A percentile compares a stretch with the other conserved stretches of the same genome.
These are phyloP conservation scores for Laticauda laticaudata DNA, from an alignment of 2,113 vertebrate genomes.

Conservation along the genomic window DNA sequence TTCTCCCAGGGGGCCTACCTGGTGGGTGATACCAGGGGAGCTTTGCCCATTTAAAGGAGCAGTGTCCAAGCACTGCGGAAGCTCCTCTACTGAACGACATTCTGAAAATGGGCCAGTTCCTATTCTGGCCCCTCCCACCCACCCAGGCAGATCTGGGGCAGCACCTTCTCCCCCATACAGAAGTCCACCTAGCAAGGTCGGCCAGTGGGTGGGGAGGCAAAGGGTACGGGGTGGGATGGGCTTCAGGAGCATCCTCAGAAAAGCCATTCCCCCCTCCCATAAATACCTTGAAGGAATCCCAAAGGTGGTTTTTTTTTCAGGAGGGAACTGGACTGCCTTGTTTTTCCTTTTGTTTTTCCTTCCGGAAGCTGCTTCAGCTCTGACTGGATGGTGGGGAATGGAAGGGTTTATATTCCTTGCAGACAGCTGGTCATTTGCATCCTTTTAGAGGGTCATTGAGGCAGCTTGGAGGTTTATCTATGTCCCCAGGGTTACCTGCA, in stretches of 20 bases:
- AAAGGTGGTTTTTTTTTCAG: no score
- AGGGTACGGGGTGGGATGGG: not conserved
- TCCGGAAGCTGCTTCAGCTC: no score
- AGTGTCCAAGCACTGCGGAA: not conserved
- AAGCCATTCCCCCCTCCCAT: not conserved
- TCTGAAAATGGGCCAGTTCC: not conserved
- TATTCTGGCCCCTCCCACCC: not conserved
- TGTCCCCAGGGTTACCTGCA: no score
- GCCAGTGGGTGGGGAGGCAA: not conserved
- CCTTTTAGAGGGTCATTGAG: no score
- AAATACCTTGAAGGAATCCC: not conserved
- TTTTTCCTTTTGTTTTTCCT: no score
- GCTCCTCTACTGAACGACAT: not conserved
- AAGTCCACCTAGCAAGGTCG: not conserved
- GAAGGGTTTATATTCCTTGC: no score
- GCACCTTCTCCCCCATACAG: conserved; percentile 48
- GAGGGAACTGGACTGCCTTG: no score
- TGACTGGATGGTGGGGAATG: no score
- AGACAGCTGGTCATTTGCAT: no score
- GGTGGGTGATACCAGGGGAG: not conserved
- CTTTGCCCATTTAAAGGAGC: not conserved
- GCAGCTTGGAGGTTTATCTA: no score
- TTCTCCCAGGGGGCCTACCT: not conserved
- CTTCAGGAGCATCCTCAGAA: not conserved
- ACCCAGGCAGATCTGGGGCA: not conserved